phyloP scores from a whole-genome alignment of 2,113 vertebrate species.

The Philantomba maxwellii region DNA sequence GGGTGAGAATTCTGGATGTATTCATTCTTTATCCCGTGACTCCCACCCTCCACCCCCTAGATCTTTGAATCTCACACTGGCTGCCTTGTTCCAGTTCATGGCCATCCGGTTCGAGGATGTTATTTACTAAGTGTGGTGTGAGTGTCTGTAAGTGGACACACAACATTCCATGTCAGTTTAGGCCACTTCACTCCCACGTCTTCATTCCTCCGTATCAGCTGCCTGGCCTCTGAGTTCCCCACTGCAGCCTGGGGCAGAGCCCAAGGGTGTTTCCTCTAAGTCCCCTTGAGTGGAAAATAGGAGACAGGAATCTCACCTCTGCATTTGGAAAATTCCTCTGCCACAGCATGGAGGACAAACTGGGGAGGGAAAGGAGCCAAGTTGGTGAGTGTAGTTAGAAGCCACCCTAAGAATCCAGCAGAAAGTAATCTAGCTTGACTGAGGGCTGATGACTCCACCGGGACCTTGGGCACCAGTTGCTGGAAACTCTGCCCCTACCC shows the following conservation, averaged over 20 bases:
- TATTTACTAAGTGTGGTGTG: neutral
- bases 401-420: neutral
- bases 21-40: neutral
- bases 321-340: neutral
- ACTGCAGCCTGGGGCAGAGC: neutral
- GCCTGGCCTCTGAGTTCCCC: neutral
- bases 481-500: neutral
- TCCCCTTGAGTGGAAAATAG: neutral
- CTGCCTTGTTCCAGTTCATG: neutral
- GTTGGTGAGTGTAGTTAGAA: neutral
- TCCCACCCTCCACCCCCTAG: neutral
- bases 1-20: neutral
- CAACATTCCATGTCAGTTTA: neutral
- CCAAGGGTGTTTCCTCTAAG: neutral
- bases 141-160: neutral
- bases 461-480: neutral
- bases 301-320: neutral
- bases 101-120: neutral
- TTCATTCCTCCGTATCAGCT: neutral
- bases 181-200: rapidly evolving
- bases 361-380: neutral
- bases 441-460: neutral
- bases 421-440: neutral
- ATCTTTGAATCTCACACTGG: neutral
- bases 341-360: neutral